Conservation (phyloP, 2,113 vertebrate species). For the Oceanodroma tethys region DNA sequence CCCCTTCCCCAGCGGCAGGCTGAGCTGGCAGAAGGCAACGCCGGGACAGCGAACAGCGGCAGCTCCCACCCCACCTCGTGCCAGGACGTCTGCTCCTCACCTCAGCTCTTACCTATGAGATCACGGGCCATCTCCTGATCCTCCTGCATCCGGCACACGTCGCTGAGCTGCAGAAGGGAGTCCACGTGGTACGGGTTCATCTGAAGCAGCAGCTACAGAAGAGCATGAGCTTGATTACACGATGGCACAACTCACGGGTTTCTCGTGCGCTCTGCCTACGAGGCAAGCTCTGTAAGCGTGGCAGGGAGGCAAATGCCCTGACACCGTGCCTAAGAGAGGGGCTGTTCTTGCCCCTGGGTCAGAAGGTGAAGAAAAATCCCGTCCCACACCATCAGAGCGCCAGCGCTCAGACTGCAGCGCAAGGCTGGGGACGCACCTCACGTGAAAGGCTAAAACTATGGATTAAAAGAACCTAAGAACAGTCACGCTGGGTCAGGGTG, state of each 20-base stretch:
- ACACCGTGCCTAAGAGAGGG: background rate
- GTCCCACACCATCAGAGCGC: background rate
- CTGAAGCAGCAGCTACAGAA: slow-evolving; percentile 85
- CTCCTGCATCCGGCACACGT: slow-evolving; percentile 93
- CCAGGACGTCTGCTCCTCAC: background rate
- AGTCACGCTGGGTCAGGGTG: background rate
- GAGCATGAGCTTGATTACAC: background rate
- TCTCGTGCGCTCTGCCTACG: rapidly evolving
- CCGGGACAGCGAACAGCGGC: background rate
- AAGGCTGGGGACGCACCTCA: background rate
- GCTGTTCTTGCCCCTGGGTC: background rate
- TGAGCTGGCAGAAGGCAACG: background rate
- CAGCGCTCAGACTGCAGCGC: no score
- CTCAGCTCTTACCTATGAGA: slow-evolving; percentile 82
- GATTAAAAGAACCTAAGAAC: background rate
- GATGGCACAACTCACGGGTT: background rate
- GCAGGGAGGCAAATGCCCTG: background rate
- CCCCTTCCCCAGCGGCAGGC: background rate
- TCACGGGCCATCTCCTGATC: slow-evolving; percentile 98
- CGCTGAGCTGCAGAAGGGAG: slow-evolving; percentile 93
- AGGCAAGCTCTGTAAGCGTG: background rate
- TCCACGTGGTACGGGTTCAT: slow-evolving; percentile 93
- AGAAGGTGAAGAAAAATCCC: background rate
- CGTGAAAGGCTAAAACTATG: background rate
- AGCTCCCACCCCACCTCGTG: background rate